Base-by-base conservation (phyloP, 2,797 vertebrate genomes). In the Leptoclinus maculatus region DNA sequence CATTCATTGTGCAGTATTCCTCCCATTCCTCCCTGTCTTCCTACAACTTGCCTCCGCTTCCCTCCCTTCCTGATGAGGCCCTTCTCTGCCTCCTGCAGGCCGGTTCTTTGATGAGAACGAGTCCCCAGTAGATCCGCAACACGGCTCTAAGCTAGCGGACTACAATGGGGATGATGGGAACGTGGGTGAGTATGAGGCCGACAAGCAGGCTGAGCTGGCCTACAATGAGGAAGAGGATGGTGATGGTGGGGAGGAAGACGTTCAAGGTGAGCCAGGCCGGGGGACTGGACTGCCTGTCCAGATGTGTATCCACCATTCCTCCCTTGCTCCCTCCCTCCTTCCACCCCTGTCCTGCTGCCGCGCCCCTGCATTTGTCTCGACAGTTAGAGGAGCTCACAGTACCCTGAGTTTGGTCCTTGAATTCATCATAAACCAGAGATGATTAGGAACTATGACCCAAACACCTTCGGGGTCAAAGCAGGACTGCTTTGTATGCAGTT, bases 221-320 rank as follows among this genome's bases (percentile, higher is more conserved):
- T 99, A 99, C 97, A 99, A 99, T 98, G 98, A 99, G 97, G 98
- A 99, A 97, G 98, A 99, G 96, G 98, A 99, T 97, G 98, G 98
- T 96, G 98, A 99, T 97, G 98, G 98, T 96, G 98, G 98, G 96
- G 98, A 99, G 97, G 98, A 99, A 98, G 98, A 99, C 96, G 97
- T 98, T 94, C 98, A 99, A 99, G 98, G 98, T 99, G 97, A 99
- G 98, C 97, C 95, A 95, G 96, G 93, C 86, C 67, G 60, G 88
- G 85, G 71, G 82, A 81, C 83, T 88, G 89, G 90, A 91, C 86
- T 87, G 88, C 82, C 79, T 87, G 86, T 93, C 93, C 95, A 94
- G 83, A 90, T 93, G 87, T 91, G 82, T 91, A 89, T 88, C 87
- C 93, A 87, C 89, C 92, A 90, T 92, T 89, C 89, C 90, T 91